Base-by-base conservation (phyloP, 2,888 invertebrate species). In the Caenorhabditis sinica region DNA sequence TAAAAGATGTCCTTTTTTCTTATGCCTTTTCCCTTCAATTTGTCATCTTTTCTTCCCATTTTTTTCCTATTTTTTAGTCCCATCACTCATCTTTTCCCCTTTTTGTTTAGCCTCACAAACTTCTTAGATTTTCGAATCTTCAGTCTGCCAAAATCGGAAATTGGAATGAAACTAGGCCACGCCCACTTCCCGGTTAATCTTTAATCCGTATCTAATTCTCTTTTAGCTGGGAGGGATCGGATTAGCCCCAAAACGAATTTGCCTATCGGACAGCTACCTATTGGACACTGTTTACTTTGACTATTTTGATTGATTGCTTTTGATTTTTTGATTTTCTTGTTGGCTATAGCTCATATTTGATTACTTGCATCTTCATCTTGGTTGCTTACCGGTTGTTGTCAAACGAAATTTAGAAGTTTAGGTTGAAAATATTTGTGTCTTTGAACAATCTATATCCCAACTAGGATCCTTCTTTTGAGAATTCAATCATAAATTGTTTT, bases 111-210 rank as follows among this genome's bases (percentile, higher is more conserved):
- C 23, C 33, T 33, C 49, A 23, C n/a, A 45, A 60, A 33, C 53
- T 25, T 28, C 15, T 28, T 40, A 4, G 15, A 23, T 45, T n/a
- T 49, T 28, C 28, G 1, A 25, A 15, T 28, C 25, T 28, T 25
- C 15, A 43, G 33, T 40, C 23, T 4, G 5, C 23, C 53, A 2
- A 58, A 56, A 28, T 40, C 43, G 71, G 36, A 53, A 30, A 17
- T 40, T 40, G 40, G 28, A 28, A 28, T 58, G 25, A 53, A 23
- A 20, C 20, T 8, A 40, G 28, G 58, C 58, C 53, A 51, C 68
- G 68, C 68, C 68, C 68, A 30, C 25, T 66, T 68, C 13, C 69
- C 69, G 69, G 56, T 43, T 69, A 69, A 69, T 69, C 69, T 56
- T 43, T 69, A 68, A 53, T 68, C 30, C 68, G 17, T 61, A n/a